These are phyloP conservation scores for Pycnonotus jocosus DNA, from an alignment of 2,113 vertebrate genomes.

Conservation along the genomic window DNA sequence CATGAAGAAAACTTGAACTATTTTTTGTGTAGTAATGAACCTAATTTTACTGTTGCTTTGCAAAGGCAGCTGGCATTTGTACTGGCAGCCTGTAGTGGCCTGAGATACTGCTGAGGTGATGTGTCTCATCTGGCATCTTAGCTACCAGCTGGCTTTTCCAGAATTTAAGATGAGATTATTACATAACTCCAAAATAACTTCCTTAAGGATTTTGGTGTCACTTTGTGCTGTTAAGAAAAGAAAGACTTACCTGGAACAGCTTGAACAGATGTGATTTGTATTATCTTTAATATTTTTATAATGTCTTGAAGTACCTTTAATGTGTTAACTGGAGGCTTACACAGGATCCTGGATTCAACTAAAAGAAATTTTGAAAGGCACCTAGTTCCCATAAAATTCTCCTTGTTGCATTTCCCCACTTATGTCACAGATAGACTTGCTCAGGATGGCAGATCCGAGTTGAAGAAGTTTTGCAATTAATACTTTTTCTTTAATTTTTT, in stretches of 20 bases:
- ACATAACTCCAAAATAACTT: neutral
- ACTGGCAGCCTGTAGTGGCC: too few species aligned
- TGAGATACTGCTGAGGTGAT: neutral
- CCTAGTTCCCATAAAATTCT: neutral
- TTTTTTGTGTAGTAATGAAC: neutral
- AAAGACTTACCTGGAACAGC: neutral
- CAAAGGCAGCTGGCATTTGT: neutral
- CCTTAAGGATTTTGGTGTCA: neutral
- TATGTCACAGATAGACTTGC: neutral
- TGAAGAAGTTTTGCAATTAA: neutral
- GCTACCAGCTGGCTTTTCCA: neutral
- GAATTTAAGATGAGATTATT: neutral
- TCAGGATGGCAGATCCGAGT: neutral
- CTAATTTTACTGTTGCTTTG: neutral
- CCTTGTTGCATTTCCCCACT: neutral
- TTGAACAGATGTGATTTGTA: neutral
- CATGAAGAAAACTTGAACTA: neutral
- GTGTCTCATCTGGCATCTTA: neutral
- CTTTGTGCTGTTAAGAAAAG: neutral
- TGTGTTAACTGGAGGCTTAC: neutral
- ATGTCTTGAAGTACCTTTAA: neutral
- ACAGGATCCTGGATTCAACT: neutral
- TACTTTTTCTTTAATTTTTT: neutral
- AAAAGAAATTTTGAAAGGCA: neutral
- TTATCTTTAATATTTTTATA: neutral